phyloP scores from a whole-genome alignment of 2,888 invertebrate species.

The Ectemnius continuus region DNA sequence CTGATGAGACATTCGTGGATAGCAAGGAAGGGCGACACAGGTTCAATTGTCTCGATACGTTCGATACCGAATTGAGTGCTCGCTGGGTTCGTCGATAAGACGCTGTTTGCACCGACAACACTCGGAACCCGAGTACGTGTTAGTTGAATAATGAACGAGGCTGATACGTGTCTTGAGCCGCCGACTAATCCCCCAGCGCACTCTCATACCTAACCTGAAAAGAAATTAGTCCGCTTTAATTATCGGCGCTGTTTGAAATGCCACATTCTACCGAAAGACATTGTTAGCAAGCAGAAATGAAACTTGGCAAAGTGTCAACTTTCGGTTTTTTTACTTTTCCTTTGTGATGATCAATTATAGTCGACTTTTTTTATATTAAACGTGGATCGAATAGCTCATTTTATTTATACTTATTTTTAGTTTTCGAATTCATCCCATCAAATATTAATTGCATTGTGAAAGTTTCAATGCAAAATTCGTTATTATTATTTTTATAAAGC shows the following conservation, averaged over 20 bases:
- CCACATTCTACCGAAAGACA: too few species aligned
- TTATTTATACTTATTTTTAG: too few species aligned
- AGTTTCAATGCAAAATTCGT: too few species aligned
- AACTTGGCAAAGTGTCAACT: too few species aligned
- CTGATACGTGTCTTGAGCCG: neutral
- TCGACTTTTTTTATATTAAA: too few species aligned
- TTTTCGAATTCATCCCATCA: too few species aligned
- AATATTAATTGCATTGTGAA: too few species aligned
- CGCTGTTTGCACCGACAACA: conserved; percentile 52
- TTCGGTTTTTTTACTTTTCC: too few species aligned
- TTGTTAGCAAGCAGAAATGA: too few species aligned
- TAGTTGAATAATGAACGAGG: conserved; percentile 30
- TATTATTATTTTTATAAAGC: too few species aligned
- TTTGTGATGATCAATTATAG: too few species aligned
- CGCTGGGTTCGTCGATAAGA: conserved; percentile 58
- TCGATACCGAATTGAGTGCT: conserved; percentile 44
- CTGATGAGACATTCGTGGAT: conserved; percentile 28
- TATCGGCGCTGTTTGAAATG: neutral
- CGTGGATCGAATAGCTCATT: too few species aligned
- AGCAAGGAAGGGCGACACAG: conserved; percentile 14
- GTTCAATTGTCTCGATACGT: conserved; percentile 36
- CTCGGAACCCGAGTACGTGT: conserved; percentile 38
- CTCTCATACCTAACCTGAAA: conserved; percentile 14
- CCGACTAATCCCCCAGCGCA: conserved; percentile 8
- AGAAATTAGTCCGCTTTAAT: neutral